Evolutionary conservation across 2,113 vertebrate species (phyloP).

Genomic region (Nesogale talazaci): DNA sequence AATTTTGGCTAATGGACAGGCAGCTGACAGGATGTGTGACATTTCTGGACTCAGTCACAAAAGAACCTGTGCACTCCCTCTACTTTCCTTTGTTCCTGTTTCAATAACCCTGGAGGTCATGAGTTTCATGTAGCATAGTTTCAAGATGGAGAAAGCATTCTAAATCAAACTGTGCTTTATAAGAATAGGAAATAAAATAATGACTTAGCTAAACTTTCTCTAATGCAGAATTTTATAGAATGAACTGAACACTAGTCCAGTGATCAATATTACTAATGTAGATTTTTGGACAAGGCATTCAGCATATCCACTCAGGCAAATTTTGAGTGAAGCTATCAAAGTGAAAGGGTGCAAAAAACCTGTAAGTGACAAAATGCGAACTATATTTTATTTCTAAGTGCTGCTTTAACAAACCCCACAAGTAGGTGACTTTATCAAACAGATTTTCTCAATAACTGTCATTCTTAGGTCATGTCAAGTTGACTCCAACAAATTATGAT

Average conservation of each 20-base stretch:
- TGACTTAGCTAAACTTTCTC: not conserved
- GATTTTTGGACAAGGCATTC: slow-evolving; percentile 32
- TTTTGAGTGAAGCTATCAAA: not conserved
- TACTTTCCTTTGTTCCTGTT: not conserved
- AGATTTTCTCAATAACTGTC: not conserved
- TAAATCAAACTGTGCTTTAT: not conserved
- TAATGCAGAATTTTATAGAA: slow-evolving; percentile 22
- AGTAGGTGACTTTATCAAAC: not conserved
- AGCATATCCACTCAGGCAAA: slow-evolving; percentile 49
- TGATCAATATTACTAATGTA: not conserved
- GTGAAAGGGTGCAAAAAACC: slow-evolving; percentile 11
- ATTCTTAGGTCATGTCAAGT: no score
- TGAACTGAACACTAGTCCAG: not conserved
- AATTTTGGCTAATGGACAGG: slow-evolving; percentile 6
- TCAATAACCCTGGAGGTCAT: not conserved
- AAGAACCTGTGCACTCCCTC: not conserved
- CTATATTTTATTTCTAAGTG: not conserved
- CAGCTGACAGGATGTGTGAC: not conserved
- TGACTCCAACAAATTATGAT: no score
- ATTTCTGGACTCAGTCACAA: not conserved
- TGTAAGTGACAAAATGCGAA: slow-evolving; percentile 14
- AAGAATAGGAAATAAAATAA: not conserved
- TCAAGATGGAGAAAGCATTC: not conserved
- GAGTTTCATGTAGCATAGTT: not conserved
- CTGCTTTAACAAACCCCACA: not conserved